Percentiles rank a stretch among this genome's conserved stretches.
These are phyloP conservation scores for Agrilus planipennis DNA, from an alignment of 1,140 invertebrate species.

Conservation along the genomic window DNA sequence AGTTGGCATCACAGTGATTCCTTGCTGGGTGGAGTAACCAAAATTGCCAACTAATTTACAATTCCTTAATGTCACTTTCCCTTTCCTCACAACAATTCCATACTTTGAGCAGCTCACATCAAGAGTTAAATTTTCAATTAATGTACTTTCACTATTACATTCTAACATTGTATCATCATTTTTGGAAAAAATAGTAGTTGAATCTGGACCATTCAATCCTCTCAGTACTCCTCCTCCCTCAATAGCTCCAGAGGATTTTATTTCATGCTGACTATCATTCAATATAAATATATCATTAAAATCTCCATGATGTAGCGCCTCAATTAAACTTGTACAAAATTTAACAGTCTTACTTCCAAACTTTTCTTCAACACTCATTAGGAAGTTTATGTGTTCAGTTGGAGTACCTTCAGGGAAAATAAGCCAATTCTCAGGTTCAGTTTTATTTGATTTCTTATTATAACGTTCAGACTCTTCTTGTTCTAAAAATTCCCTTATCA, in stretches of 20 bases:
- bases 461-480: slow-evolving; percentile 21
- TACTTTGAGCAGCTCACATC: slow-evolving; percentile 32
- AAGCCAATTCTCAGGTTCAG: slow-evolving; percentile 27
- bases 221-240: slow-evolving; percentile 38
- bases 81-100: slow-evolving; percentile 32
- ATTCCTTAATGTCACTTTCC: slow-evolving; percentile 28
- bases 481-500: slow-evolving; percentile 38
- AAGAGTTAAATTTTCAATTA: slow-evolving; percentile 34
- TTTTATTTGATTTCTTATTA: slow-evolving; percentile 13
- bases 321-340: slow-evolving; percentile 32
- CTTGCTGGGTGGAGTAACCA: slow-evolving; percentile 32
- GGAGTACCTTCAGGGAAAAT: slow-evolving; percentile 38
- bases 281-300: slow-evolving; percentile 35
- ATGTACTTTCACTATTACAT: slow-evolving; percentile 29
- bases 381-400: slow-evolving; percentile 34
- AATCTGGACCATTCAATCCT: slow-evolving; percentile 27
- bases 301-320: slow-evolving; percentile 36
- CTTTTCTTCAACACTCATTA: slow-evolving; percentile 33
- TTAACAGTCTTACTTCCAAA: slow-evolving; percentile 31
- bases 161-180: slow-evolving; percentile 35
- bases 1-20: slow-evolving; percentile 32
- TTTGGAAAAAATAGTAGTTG: slow-evolving; percentile 29
- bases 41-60: slow-evolving; percentile 33
- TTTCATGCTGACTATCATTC: slow-evolving; percentile 34
- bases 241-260: slow-evolving; percentile 34